Conservation (phyloP, 2,113 vertebrate species). For the Brachypodius melanocephalos region DNA sequence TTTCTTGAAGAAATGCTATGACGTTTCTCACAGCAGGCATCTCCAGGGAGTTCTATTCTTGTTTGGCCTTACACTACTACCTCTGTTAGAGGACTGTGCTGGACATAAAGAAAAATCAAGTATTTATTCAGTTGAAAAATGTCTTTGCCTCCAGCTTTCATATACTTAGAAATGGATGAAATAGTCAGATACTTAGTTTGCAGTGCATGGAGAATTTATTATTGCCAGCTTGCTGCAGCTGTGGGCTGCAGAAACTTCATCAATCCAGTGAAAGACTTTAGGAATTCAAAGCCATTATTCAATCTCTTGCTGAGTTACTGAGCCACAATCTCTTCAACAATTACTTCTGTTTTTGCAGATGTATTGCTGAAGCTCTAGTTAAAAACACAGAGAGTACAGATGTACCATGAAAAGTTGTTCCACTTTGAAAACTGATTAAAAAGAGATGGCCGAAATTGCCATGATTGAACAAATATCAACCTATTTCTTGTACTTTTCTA, state of each 20-base stretch:
- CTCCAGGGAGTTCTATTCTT: background rate
- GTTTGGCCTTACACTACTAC: background rate
- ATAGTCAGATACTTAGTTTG: background rate
- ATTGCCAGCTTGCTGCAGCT: background rate
- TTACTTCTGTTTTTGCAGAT: background rate
- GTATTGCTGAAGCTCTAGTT: background rate
- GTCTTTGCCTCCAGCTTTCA: slow-evolving; percentile 14
- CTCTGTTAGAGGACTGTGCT: background rate
- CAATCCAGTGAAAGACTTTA: background rate
- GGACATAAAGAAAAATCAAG: background rate
- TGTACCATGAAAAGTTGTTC: background rate
- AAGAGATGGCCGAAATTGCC: background rate
- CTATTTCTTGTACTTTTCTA: background rate
- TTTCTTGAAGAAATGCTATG: slow-evolving; percentile 18
- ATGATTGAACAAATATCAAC: background rate
- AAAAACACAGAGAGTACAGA: background rate
- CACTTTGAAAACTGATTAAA: background rate
- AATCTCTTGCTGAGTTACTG: background rate
- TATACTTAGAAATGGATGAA: background rate
- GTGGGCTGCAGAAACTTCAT: background rate
- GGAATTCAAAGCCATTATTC: background rate
- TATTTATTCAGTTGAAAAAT: background rate
- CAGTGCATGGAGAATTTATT: background rate
- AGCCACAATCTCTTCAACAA: background rate
- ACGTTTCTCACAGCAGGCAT: slow-evolving; percentile 5